Evolutionary conservation across 2,797 vertebrate species (phyloP).

Genomic region (Parauchenoglanis ngamensis): DNA sequence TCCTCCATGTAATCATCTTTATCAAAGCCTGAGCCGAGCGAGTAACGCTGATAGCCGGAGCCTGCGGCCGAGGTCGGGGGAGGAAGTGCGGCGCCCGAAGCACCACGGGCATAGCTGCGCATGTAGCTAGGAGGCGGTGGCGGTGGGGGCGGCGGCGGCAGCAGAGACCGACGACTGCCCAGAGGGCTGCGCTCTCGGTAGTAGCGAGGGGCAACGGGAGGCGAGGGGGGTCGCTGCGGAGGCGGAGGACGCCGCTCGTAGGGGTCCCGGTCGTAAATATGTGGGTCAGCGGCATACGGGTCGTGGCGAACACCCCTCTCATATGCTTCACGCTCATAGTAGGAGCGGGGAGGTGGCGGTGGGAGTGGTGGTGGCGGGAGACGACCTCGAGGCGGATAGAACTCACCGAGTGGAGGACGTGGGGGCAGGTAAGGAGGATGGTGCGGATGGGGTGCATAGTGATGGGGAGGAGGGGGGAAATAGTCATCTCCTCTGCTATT

Average conservation of each 20-base stretch:
- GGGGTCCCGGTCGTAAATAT: conserved; percentile 63
- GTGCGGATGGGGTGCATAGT: conserved; percentile 58
- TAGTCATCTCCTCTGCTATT: conserved; percentile 62
- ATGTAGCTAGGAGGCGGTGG: conserved; percentile 67
- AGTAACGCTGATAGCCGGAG: conserved; percentile 65
- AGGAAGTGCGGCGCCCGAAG: conserved; percentile 49
- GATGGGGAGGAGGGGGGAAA: conserved; percentile 53
- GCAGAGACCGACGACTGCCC: conserved; percentile 55
- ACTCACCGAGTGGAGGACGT: conserved; percentile 56
- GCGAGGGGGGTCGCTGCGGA: conserved; percentile 57
- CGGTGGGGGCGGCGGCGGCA: conserved; percentile 62
- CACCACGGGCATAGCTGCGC: conserved; percentile 61
- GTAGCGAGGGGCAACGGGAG: conserved; percentile 55
- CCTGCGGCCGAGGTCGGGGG: conserved; percentile 59
- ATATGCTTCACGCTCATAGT: conserved; percentile 64
- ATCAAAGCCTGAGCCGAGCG: conserved; percentile 66
- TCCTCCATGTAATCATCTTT: conserved; percentile 72
- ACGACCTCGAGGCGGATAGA: conserved; percentile 56
- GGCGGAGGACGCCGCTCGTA: conserved; percentile 66
- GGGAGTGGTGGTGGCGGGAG: conserved; percentile 62
- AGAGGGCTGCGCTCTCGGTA: conserved; percentile 61
- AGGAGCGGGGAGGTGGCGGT: conserved; percentile 63
- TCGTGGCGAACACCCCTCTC: conserved; percentile 61
- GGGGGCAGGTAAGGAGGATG: conserved; percentile 58
- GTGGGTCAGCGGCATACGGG: conserved; percentile 61